Percentiles rank a stretch among this genome's conserved stretches.
Conservation (phyloP, 2,888 invertebrate species). For the Lasioglossum zephyrum region DNA sequence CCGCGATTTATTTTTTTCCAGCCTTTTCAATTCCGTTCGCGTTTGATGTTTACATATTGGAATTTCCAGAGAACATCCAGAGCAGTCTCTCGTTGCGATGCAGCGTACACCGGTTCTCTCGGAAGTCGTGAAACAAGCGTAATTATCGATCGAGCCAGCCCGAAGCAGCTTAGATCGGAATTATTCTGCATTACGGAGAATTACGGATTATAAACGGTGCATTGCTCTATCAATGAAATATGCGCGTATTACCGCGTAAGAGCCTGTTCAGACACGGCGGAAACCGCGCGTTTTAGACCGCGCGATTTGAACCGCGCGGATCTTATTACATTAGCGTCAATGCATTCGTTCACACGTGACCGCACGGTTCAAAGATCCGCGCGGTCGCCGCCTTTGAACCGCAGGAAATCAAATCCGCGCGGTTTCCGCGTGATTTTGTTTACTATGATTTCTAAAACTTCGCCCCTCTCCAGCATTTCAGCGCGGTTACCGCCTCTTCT, state of each 20-base stretch:
- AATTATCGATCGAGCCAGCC: conserved; percentile 23
- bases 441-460: no score
- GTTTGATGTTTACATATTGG: neutral
- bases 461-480: no score
- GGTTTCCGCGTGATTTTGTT: no score
- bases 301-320: no score
- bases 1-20: neutral
- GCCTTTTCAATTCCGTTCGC: neutral
- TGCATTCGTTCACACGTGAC: no score
- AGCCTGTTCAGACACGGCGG: no score
- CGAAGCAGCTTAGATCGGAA: conserved; percentile 33
- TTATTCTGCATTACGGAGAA: conserved; percentile 40
- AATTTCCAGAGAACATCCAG: neutral
- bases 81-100: neutral
- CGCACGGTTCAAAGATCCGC: no score
- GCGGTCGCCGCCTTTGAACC: no score
- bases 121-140: neutral
- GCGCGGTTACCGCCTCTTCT: no score
- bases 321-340: no score
- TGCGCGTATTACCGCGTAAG: neutral
- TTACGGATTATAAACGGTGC: conserved; percentile 41
- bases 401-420: no score
- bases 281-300: no score
- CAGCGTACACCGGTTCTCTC: neutral
- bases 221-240: conserved; percentile 1